phyloP scores from a whole-genome alignment of 1,140 invertebrate species.

The Colletes gigas region DNA sequence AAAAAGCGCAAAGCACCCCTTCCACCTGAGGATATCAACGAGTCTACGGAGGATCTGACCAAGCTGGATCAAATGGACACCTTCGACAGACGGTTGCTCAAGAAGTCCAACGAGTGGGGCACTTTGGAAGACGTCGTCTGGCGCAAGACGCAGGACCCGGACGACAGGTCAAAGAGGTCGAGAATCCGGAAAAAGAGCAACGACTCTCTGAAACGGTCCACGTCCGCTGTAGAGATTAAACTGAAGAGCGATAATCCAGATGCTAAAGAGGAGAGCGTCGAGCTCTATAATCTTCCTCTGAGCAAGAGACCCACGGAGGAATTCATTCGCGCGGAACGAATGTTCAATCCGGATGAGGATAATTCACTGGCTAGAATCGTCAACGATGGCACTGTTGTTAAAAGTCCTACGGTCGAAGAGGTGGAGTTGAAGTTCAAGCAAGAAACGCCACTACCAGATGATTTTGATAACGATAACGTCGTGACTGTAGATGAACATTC shows the following conservation, averaged over 20 bases:
- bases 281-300: constrained; percentile 73
- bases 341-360: constrained; percentile 73
- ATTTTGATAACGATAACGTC: constrained; percentile 43
- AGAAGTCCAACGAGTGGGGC: constrained; percentile 88
- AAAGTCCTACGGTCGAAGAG: constrained; percentile 68
- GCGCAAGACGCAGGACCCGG: constrained; percentile 65
- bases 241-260: constrained; percentile 60
- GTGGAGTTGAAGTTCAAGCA: constrained; percentile 71
- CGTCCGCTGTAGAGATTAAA: constrained; percentile 73
- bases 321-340: constrained; percentile 70
- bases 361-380: constrained; percentile 74
- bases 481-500: constrained; percentile 24
- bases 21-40: constrained; percentile 82
- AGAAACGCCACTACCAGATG: constrained; percentile 45
- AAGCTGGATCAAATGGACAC: constrained; percentile 85
- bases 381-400: constrained; percentile 72
- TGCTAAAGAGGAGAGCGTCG: constrained; percentile 53
- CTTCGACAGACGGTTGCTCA: constrained; percentile 85
- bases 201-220: constrained; percentile 71
- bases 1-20: constrained; percentile 86
- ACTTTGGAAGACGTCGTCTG: constrained; percentile 88
- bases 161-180: constrained; percentile 37
- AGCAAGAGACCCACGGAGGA: constrained; percentile 72
- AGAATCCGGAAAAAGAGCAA: constrained; percentile 65
- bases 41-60: constrained; percentile 83